Evolutionary conservation across 2,797 vertebrate genomes (phyloP).

Genomic region (Nyctibius grandis): DNA sequence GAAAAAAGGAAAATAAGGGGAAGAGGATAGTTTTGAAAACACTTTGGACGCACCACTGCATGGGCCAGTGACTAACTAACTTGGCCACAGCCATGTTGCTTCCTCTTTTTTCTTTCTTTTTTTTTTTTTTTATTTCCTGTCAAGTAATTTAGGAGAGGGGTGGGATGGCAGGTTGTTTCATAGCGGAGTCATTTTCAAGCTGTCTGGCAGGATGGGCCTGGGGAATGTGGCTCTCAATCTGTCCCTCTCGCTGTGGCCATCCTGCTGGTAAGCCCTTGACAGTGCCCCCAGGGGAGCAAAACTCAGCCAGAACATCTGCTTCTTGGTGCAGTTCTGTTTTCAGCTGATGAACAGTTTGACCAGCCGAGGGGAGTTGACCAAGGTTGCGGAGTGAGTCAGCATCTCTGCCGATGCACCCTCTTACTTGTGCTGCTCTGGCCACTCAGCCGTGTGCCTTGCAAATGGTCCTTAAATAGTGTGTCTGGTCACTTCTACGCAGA

Average conservation of each 20-base stretch:
- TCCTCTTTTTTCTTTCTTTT: background rate
- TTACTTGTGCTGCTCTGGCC: background rate
- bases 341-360: background rate
- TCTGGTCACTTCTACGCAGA: accelerated
- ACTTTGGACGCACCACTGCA: background rate
- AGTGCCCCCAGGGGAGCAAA: background rate
- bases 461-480: background rate
- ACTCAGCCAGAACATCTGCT: background rate
- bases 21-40: background rate
- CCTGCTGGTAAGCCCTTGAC: background rate
- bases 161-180: background rate
- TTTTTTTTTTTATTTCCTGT: background rate
- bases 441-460: accelerated
- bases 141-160: background rate
- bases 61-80: background rate
- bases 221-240: accelerated
- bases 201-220: background rate
- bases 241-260: background rate
- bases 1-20: background rate
- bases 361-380: background rate
- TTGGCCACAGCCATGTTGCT: background rate
- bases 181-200: background rate
- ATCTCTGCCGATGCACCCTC: background rate
- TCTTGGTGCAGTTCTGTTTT: slow-evolving; percentile 7
- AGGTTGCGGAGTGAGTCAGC: slow-evolving; percentile 15